These are phyloP conservation scores for Andrena bucephala DNA, from an alignment of 2,888 invertebrate species.

Conservation along the genomic window DNA sequence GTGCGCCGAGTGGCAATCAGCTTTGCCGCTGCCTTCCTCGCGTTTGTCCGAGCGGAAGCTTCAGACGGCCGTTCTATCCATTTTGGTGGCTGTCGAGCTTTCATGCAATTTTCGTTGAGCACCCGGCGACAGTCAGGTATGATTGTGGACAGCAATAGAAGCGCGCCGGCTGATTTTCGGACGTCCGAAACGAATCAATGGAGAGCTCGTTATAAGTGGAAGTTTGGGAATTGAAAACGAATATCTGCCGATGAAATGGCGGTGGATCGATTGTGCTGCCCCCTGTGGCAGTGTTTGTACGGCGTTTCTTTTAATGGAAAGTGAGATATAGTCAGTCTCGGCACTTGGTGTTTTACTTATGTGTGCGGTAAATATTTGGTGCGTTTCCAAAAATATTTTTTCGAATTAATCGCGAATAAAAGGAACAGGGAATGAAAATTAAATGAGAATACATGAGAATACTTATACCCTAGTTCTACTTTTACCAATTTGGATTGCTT, in stretches of 20 bases:
- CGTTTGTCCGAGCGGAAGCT: constrained; percentile 4
- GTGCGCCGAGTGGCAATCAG: background rate
- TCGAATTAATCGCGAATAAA: too few species aligned
- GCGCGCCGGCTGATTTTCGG: background rate
- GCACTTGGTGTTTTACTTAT: too few species aligned
- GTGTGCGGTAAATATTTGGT: too few species aligned
- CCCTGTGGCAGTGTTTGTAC: background rate
- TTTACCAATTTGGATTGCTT: too few species aligned
- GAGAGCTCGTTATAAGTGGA: background rate
- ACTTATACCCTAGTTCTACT: too few species aligned
- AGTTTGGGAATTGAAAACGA: constrained; percentile 16
- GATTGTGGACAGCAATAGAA: constrained; percentile 15
- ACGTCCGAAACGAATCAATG: constrained; percentile 4
- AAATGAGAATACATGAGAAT: background rate
- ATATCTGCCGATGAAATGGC: background rate
- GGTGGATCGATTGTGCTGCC: background rate
- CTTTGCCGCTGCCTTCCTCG: background rate
- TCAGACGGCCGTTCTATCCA: background rate
- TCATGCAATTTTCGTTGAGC: constrained; percentile 32
- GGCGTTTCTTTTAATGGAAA: background rate
- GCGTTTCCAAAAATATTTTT: too few species aligned
- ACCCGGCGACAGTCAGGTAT: background rate
- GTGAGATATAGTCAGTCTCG: too few species aligned
- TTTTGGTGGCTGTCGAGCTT: background rate
- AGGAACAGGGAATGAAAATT: too few species aligned